Evolutionary conservation across 2,797 vertebrate genomes (phyloP), one percentile per base, ranked within the genome.

Genomic region (Ctenopoma kingsleyae): DNA sequence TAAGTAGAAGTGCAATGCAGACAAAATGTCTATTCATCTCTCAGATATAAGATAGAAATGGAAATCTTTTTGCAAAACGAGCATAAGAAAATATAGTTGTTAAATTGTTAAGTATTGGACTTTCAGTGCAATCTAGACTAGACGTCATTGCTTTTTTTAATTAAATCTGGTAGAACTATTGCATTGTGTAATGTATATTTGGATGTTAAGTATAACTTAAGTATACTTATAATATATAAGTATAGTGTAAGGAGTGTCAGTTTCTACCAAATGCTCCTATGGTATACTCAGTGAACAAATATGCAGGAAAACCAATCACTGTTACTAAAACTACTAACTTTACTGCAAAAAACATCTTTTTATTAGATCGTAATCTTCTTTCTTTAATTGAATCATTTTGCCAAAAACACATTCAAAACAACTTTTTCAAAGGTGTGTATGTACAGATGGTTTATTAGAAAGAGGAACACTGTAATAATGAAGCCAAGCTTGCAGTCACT

Each of bases 41-140:
- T 43, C 47, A 59, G 35, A 35, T 52, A 30, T 54, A 32, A 8
- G 23, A 68, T 51, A 51, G 22, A 72, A 22, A 62, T 67, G 15
- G 35, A 50, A 76, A 81, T 62, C 23, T 44, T 25, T 67, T 50
- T 36, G 53, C 52, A 67, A 66, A 61, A 2, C 58, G 27, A 75
- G 49, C 30, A 32, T 32, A 69, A 65, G 17, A 63, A 51, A 59
- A n/a, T n/a, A n/a, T n/a, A n/a, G n/a, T n/a, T n/a, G n/a, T n/a
- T n/a, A n/a, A n/a, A n/a, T n/a, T 47, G 9, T 48, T 35, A 50
- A 65, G 59, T n/a, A 55, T 66, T 69, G 17, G 50, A 32, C 30
- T 32, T 32, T 32, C 36, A 36, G 35, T 12, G 35, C 35, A 36
- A 9, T 38, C 11, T 38, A 13, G 36, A 38, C 3, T 38, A n/a